Evolutionary conservation across 2,888 invertebrate genomes (phyloP).

Genomic region (Lissonota sp.): DNA sequence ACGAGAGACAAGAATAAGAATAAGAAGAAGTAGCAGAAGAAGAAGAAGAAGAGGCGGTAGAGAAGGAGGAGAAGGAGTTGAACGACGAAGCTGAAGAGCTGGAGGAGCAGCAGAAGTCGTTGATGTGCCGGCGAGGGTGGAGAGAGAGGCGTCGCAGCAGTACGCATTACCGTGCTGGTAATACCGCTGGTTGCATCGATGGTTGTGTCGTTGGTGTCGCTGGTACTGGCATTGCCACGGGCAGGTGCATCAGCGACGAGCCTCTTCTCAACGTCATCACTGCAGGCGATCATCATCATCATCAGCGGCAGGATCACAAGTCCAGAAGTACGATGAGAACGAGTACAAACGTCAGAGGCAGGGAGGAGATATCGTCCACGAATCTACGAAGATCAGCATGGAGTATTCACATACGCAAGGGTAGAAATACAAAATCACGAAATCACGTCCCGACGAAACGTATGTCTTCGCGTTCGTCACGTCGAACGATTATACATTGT

Average conservation of each 20-base stretch:
- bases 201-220: conserved; percentile 43
- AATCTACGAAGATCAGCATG: conserved; percentile 81
- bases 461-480: conserved; percentile 33
- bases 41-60: conserved; percentile 10
- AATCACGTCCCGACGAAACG: conserved; percentile 1
- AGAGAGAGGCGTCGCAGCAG: conserved; percentile 34
- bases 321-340: conserved; percentile 71
- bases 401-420: conserved; percentile 83
- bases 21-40: conserved; percentile 33
- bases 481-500: conserved; percentile 40
- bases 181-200: conserved; percentile 21
- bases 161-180: conserved; percentile 35
- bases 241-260: conserved; percentile 67
- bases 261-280: conserved; percentile 42
- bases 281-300: conserved; percentile 13
- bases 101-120: conserved; percentile 33
- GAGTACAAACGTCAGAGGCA: conserved; percentile 75
- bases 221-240: conserved; percentile 24
- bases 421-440: conserved; percentile 74
- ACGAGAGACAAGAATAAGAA: conserved; percentile 38
- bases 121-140: conserved; percentile 52
- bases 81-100: conserved; percentile 39
- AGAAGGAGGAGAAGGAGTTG: not conserved
- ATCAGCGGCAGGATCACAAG: conserved; percentile 30
- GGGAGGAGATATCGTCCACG: conserved; percentile 80